Base-by-base conservation (phyloP, 2,113 vertebrate genomes). In the Perca fluviatilis region DNA sequence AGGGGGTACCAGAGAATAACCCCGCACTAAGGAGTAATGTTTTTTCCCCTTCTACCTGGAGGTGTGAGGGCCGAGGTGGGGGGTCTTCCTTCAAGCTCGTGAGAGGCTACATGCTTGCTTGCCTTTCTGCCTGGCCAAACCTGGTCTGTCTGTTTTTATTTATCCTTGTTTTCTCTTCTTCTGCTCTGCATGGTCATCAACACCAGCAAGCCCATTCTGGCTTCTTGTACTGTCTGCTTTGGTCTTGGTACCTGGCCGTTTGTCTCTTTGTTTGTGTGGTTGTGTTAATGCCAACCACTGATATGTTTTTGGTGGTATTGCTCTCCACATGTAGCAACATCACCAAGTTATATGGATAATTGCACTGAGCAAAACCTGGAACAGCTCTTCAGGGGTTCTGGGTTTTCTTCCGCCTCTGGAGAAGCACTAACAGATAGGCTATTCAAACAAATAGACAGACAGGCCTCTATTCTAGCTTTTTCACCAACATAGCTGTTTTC, bases 101-200 rank as follows among this genome's bases (percentile, higher is more conserved):
- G 89, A 93, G 84, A 90, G 88, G 88, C 82, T 78, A 87, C 79
- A 82, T 93, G 91, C 87, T 90, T 92, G 92, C 89, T 76, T 95
- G 92, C 79, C 62, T 88, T 79, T 71, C 80, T 91, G 91, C 84
- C 60, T 93, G 81, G 72, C 88, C 60, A 82, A 80, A 84, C 62
- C 61, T 85, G 53, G 81, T 89, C 81, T 83, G 79, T 90, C 46
- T 84, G 15, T 83, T 84, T 85, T 80, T 73, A 27, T 86, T 82
- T 80, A 16, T 89, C 27, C 60, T 72, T 63, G 68, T 71, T 63
- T 43, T 85, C 60, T 84, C 25, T 79, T 86, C 64, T 76, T 84
- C 70, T 92, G 68, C 87, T 92, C 79, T 92, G 92, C 92, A 91
- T 92, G 90, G 57, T 75, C 88, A 89, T 88, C 70, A 90, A 79